Base-by-base conservation (phyloP, 2,888 invertebrate species). In the Ferdinandea cuprea region DNA sequence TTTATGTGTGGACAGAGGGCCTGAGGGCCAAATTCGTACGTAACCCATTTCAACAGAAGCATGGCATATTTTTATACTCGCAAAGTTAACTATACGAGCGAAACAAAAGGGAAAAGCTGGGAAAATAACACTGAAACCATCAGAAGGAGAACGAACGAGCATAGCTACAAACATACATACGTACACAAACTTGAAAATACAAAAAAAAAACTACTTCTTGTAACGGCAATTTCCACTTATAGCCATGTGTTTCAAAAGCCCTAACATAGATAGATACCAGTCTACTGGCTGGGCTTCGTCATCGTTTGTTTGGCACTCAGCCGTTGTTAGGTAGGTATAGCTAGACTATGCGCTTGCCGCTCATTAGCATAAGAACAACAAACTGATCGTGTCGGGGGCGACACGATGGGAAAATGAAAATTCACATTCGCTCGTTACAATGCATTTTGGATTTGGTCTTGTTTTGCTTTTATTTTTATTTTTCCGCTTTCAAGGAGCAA, bases 101-200 rank as follows among this genome's bases (percentile, higher is more conserved):
- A 83, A 83, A 83, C 83, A 83, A 83, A 83, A 83, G 83, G 78
- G 83, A 83, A 83, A 83, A 63, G 72, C 78, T 78, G 72, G 72
- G 78, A 83, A 77, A 61, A 68, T 50, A 44, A 15, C 28, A 59
- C 46, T 50, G 56, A 32, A 66, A 68, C 9, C 19, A 68, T 7
- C 19, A 42, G 50, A 37, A 65, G 52, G 25, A 54, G 32, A 52
- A 50, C 9, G 32, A 59, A 72, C n/a, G 72, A 54, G 13, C 42
- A 56, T 28, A 65, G 21, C n/a, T n/a, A n/a, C n/a, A n/a, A n/a
- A n/a, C n/a, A n/a, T n/a, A n/a, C n/a, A n/a, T n/a, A n/a, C n/a
- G n/a, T n/a, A n/a, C n/a, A n/a, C n/a, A n/a, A n/a, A n/a, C n/a
- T n/a, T n/a, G n/a, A n/a, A n/a, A n/a, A n/a, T n/a, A n/a, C n/a